A percentile compares a stretch with the other conserved stretches of the same genome.
Conservation (phyloP, 1,140 invertebrate genomes). For the Drosophila nasuta region DNA sequence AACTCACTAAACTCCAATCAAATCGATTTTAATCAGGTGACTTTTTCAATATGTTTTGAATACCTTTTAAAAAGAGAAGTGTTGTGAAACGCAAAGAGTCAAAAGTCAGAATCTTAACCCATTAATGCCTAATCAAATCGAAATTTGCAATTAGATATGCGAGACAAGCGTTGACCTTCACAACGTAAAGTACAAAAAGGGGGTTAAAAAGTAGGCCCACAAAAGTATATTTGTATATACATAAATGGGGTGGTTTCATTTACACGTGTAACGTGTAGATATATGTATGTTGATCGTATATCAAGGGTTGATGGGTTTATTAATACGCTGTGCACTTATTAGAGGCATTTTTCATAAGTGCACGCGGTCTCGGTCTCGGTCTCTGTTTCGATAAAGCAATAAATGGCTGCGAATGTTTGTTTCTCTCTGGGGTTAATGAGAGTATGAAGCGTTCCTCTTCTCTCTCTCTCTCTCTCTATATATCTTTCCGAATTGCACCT, state of each 20-base stretch:
- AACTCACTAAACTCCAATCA: no score
- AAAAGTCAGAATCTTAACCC: conserved; percentile 75
- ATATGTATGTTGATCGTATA: conserved; percentile 45
- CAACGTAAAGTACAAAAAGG: background rate
- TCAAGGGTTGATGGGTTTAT: conserved; percentile 74
- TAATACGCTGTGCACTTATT: conserved; percentile 56
- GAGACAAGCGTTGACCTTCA: conserved; percentile 66
- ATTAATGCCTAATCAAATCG: conserved; percentile 77
- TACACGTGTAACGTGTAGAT: conserved; percentile 66
- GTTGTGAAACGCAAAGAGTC: conserved; percentile 17
- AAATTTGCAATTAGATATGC: conserved; percentile 76
- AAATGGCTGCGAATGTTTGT: conserved; percentile 67
- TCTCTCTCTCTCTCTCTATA: conserved; percentile 29
- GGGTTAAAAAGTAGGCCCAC: conserved; percentile 43
- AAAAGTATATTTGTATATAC: background rate
- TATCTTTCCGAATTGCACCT: background rate
- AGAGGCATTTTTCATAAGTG: conserved; percentile 24
- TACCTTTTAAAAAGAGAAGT: no score
- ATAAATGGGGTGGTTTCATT: conserved; percentile 55
- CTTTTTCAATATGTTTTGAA: no score
- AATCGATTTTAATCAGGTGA: no score
- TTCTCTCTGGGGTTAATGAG: conserved; percentile 72
- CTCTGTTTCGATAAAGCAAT: conserved; percentile 64
- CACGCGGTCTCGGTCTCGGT: conserved; percentile 38
- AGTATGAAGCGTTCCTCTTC: conserved; percentile 2